Evolutionary conservation across 2,888 invertebrate genomes (phyloP).

Genomic region (Drosophila flavopinicola): DNA sequence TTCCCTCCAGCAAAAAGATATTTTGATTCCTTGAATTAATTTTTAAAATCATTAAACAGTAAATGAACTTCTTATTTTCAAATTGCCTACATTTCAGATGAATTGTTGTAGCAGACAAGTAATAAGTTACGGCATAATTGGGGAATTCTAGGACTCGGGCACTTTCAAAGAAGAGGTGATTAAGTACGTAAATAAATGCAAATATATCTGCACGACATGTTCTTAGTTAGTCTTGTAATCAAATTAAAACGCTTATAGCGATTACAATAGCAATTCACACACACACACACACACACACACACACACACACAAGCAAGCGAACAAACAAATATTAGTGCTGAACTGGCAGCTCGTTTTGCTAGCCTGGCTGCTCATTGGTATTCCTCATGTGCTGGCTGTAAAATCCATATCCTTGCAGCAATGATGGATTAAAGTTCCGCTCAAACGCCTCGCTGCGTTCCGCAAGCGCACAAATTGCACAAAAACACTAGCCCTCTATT

Average conservation of each 20-base stretch:
- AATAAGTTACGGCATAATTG: too few relatives aligned
- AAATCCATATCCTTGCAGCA: conserved; percentile 49
- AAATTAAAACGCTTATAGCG: background rate
- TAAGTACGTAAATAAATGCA: background rate
- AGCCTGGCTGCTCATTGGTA: conserved; percentile 49
- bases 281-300: background rate
- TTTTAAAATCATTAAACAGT: too few relatives aligned
- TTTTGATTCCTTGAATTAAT: too few relatives aligned
- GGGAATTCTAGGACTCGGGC: too few relatives aligned
- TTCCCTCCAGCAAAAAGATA: too few relatives aligned
- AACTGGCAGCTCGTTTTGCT: background rate
- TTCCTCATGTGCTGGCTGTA: conserved; percentile 32
- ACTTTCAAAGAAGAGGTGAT: too few relatives aligned
- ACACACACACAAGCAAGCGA: background rate
- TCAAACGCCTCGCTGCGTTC: conserved; percentile 49
- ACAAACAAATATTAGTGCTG: background rate
- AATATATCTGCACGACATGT: background rate
- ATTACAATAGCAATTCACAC: background rate
- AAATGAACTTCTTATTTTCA: too few relatives aligned
- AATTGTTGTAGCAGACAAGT: too few relatives aligned
- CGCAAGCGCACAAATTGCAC: conserved; percentile 44
- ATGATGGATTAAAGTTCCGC: conserved; percentile 64
- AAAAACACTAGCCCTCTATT: conserved; percentile 25
- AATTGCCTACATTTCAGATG: too few relatives aligned
- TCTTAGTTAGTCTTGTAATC: background rate